Evolutionary conservation across 2,113 vertebrate species (phyloP).

Genomic region (Stigmatopora nigra): DNA sequence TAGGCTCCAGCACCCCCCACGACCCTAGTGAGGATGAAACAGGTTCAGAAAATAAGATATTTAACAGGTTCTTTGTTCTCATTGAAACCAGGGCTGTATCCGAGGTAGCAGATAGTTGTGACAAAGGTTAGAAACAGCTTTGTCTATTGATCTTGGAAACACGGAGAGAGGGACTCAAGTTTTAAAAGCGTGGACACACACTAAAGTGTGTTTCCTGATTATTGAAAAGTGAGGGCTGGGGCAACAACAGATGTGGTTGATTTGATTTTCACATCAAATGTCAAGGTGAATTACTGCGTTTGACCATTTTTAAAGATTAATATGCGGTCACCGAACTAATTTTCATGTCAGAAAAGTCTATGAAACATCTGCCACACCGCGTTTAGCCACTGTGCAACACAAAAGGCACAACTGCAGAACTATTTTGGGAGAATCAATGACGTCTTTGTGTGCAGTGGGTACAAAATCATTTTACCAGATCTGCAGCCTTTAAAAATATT

Average conservation of each 20-base stretch:
- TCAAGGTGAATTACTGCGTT: too few relatives aligned
- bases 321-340: background rate
- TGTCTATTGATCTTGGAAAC: background rate
- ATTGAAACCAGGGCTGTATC: constrained; percentile 14
- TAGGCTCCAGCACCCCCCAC: too few relatives aligned
- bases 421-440: constrained; percentile 50
- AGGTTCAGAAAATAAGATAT: too few relatives aligned
- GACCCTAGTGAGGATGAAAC: too few relatives aligned
- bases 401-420: constrained; percentile 18
- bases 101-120: constrained; percentile 20
- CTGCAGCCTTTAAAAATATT: constrained; percentile 26
- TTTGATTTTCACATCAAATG: background rate
- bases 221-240: background rate
- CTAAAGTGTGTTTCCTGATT: background rate
- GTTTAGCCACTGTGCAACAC: constrained; percentile 7
- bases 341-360: constrained; percentile 7
- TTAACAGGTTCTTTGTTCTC: constrained; percentile 29
- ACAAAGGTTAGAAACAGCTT: constrained; percentile 12
- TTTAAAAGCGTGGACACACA: background rate
- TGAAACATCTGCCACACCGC: constrained; percentile 22
- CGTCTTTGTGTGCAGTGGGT: constrained; percentile 51
- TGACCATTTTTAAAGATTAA: background rate
- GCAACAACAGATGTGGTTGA: background rate
- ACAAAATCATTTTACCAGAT: constrained; percentile 58
- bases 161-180: background rate